Base-by-base conservation (phyloP, 2,797 vertebrate genomes). In the Eremophila alpestris region DNA sequence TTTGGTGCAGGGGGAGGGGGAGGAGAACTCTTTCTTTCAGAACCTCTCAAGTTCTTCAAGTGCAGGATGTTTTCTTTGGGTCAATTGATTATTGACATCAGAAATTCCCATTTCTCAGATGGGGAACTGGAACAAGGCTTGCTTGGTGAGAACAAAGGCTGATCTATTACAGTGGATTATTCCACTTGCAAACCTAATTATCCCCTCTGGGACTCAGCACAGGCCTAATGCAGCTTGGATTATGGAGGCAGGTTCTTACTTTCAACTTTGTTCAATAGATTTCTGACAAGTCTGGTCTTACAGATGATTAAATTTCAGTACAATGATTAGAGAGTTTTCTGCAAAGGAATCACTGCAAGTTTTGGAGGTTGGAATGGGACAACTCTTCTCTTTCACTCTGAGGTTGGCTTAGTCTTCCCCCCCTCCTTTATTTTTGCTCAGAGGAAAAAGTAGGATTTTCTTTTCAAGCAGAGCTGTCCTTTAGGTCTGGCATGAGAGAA, bases 131-230 rank as follows among this genome's bases (percentile, higher is more conserved):
- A 96, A 97, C 95, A 98, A 98, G 96, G 89, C 96, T 94, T 96
- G 95, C 94, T 97, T 97, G 96, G 94, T 96, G 97, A 97, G 96
- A 98, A 97, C 95, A 98, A 97, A 98, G 96, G 89, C 96, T 98
- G 95, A 98, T 97, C 97, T 97, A 97, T 98, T 98, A 98, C 95
- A 97, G 96, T 96, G 94, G 96, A 98, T 99, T 97, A 98, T 98
- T 98, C 98, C 90, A 97, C 95, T 98, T 98, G 97, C 96, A 98
- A 96, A 97, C 97, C 95, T 99, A 99, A 99, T 99, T 98, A 98
- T 98, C 94, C 97, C 98, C 97, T 94, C 18, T 95, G 98, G 98
- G 98, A 97, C 96, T 77, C 84, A 32, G 87, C 73, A 67, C 68
- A 96, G 96, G 90, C 85, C 84, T 97, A 96, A 96, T 93, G 73